Percentiles rank a stretch among this genome's conserved stretches.
Evolutionary conservation across 2,113 vertebrate genomes (phyloP).

Genomic region (Leptobrachium leishanense): DNA sequence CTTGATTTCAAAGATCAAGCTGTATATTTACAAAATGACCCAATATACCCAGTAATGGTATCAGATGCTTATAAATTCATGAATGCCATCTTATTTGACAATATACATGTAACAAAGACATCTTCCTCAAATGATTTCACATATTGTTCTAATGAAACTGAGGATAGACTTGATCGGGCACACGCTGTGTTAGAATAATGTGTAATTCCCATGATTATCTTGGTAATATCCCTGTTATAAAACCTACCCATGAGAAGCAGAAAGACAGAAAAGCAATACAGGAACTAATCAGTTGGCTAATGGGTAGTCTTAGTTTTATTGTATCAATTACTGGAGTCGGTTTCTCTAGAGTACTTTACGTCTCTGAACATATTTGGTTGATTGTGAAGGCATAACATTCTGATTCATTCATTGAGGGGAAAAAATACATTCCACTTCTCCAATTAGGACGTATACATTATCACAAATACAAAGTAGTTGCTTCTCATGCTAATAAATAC

Average conservation of each 20-base stretch:
- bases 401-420: background rate
- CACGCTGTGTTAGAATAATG: background rate
- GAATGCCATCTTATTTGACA: background rate
- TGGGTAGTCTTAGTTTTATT: background rate
- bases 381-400: background rate
- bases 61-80: background rate
- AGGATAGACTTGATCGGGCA: background rate
- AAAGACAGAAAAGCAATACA: constrained; percentile 1
- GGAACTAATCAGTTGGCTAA: constrained; percentile 2
- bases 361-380: background rate
- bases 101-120: background rate
- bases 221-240: background rate
- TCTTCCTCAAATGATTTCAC: background rate
- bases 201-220: background rate
- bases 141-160: background rate
- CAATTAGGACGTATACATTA: background rate
- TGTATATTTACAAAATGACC: too few relatives aligned
- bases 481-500: background rate
- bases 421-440: background rate
- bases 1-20: too few relatives aligned
- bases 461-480: background rate
- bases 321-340: background rate
- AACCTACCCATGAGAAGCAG: background rate
- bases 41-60: too few relatives aligned
- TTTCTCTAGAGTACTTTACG: background rate